phyloP scores from a whole-genome alignment of 37 sponge, comb jelly and placozoan species.

The Corticium candelabrum region DNA sequence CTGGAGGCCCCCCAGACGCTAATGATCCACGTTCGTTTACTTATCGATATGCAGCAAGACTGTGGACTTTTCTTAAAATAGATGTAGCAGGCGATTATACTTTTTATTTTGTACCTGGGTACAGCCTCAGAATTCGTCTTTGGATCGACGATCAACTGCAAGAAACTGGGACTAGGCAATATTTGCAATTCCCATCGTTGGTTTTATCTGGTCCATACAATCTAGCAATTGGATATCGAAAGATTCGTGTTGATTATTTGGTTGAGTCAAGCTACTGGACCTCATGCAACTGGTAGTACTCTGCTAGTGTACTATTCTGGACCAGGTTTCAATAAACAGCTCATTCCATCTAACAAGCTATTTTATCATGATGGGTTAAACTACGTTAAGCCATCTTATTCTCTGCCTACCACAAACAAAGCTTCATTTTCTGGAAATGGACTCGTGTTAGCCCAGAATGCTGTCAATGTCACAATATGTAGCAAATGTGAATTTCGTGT shows the following conservation, averaged over 20 bases:
- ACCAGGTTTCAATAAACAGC: neutral
- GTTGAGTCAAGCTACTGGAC: neutral
- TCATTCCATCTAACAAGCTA: neutral
- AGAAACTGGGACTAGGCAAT: no score
- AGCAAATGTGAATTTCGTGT: neutral
- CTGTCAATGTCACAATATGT: neutral
- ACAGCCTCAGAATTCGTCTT: conserved; percentile 1
- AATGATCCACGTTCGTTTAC: neutral
- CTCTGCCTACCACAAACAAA: neutral
- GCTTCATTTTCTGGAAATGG: neutral
- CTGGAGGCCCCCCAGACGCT: neutral
- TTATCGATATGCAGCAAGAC: neutral
- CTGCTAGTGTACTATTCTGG: conserved; percentile 7
- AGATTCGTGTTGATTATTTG: neutral
- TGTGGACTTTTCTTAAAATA: neutral
- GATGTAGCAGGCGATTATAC: neutral
- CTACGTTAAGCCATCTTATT: neutral
- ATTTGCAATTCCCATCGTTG: no score
- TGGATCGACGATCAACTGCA: conserved; percentile 9
- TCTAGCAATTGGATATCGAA: neutral
- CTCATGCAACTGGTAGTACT: neutral
- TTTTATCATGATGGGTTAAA: neutral
- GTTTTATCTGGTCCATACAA: neutral
- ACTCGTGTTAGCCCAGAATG: neutral
- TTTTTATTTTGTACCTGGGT: neutral